A percentile compares a stretch with the other conserved stretches of the same genome.
Evolutionary conservation across 2,888 invertebrate species (phyloP).

Genomic region (Drosophila pseudotalamancana): DNA sequence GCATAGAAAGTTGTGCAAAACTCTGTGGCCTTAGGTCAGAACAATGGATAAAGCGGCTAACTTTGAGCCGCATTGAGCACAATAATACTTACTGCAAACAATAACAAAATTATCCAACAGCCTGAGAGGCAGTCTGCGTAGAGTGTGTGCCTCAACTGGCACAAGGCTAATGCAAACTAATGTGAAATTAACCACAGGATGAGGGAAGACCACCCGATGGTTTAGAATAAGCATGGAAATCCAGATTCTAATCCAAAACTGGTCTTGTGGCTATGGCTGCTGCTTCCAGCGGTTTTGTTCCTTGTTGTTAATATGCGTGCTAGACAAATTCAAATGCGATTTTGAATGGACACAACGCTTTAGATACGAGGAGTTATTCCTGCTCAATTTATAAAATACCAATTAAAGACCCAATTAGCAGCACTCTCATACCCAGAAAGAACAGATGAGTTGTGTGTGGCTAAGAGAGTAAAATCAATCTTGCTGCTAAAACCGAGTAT

Average conservation of each 20-base stretch:
- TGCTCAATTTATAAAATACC: conserved; percentile 40
- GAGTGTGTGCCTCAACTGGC: conserved; percentile 16
- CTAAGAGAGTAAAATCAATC: not conserved
- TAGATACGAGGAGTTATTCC: conserved; percentile 33
- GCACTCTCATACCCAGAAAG: conserved; percentile 12
- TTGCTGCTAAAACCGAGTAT: conserved; percentile 42
- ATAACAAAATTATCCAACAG: conserved; percentile 55
- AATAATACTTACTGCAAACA: conserved; percentile 49
- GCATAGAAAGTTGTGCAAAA: conserved; percentile 47
- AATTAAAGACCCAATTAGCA: conserved; percentile 44
- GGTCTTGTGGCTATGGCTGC: not conserved
- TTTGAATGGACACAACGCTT: conserved; percentile 59
- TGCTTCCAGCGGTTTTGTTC: conserved; percentile 26
- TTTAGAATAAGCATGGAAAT: conserved; percentile 16
- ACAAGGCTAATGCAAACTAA: conserved; percentile 65
- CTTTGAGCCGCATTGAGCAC: conserved; percentile 61
- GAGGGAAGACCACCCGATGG: conserved; percentile 38
- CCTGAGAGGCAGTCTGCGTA: not conserved
- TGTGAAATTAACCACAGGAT: conserved; percentile 63
- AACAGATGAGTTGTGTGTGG: not conserved
- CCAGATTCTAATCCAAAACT: conserved; percentile 11
- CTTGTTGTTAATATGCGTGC: conserved; percentile 27
- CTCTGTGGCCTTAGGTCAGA: conserved; percentile 54
- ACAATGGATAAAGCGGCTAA: conserved; percentile 28
- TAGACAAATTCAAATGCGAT: conserved; percentile 54